These are phyloP conservation scores for Porites lobata DNA, from an alignment of 92 coral and sea anemone genomes.

Conservation along the genomic window DNA sequence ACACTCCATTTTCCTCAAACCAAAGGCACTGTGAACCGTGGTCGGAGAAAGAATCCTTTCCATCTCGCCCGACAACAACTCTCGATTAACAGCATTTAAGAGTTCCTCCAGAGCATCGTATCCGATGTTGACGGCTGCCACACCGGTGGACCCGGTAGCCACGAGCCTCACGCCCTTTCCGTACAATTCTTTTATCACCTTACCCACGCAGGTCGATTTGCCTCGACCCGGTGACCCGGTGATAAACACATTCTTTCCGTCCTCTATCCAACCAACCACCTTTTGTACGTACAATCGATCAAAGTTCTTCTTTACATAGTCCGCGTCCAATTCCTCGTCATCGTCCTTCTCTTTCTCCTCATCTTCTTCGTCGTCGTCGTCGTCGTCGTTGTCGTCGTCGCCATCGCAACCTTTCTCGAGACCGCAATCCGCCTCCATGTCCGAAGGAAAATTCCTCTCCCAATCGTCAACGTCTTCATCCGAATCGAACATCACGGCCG, in stretches of 20 bases:
- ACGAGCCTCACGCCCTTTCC: background rate
- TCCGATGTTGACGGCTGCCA: background rate
- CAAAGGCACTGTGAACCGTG: constrained; percentile 3
- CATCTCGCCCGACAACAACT: background rate
- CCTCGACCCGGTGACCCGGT: background rate
- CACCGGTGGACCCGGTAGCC: constrained; percentile 8
- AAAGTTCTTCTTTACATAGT: constrained; percentile 6
- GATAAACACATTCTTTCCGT: background rate
- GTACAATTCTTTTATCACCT: background rate
- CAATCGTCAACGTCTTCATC: too few relatives aligned
- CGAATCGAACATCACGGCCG: too few relatives aligned
- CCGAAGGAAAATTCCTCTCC: too few relatives aligned
- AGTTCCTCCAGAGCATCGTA: background rate
- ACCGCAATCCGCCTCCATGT: too few relatives aligned
- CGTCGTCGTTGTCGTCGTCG: background rate
- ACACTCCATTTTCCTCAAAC: background rate
- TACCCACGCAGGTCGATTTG: constrained; percentile 5
- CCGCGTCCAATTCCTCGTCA: background rate
- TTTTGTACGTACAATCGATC: constrained; percentile 1
- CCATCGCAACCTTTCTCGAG: background rate
- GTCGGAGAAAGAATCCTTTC: background rate
- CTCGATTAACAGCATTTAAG: background rate
- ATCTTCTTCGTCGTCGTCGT: background rate
- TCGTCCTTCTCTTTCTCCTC: background rate
- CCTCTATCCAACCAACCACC: constrained; percentile 8